Base-by-base conservation (phyloP, 2,113 vertebrate species). In the Labeo rohita region DNA sequence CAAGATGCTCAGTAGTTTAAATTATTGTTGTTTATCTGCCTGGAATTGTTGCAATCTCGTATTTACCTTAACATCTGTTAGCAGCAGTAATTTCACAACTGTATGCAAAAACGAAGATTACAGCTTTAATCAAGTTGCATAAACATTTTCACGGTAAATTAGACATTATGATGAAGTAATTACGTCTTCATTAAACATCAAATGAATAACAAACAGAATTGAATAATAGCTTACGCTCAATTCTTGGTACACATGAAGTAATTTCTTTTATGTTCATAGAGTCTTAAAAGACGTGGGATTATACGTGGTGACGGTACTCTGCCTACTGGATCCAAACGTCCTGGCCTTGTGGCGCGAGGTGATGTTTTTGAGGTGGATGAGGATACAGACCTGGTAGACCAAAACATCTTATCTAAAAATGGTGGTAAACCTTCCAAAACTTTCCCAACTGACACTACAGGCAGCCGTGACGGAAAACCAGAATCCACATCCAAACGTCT, bases 321-420 rank as follows among this genome's bases (percentile, higher is more conserved):
- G 5, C 91, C 92, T 4, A 90, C 92, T 12, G 90, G 92, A 78
- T 85, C 90, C 9, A 84, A 82, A 54, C 86, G 90, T 8, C 92
- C 93, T 77, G 90, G 89, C 13, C 79, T 90, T 16, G 63, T 88
- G 2, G 87, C 87, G 59, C 93, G 87, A 4, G 93, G 91, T 11
- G 93, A 93, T 16, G 92, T 95, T 3, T 93, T 95, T 54, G 84
- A 95, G 81, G 92, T 96, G 80, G 94, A 96, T 0, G 95, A 96
- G 88, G 93, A 95, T 88, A 94, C 92, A 0, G 94, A 95, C 84
- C 91, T 95, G 84, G 83, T 92, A 8, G 90, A 94, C 88, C 91
- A 92, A 1, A 78, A 82, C 49, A 89, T 72, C 6, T 74, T 74
- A 34, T 92, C 73, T 89, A 92, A 80, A 87, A 93, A 1, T 88